A percentile compares a stretch with the other conserved stretches of the same genome.
phyloP scores from a whole-genome alignment of 2,888 invertebrate species.

The Amblyteles armatorius region DNA sequence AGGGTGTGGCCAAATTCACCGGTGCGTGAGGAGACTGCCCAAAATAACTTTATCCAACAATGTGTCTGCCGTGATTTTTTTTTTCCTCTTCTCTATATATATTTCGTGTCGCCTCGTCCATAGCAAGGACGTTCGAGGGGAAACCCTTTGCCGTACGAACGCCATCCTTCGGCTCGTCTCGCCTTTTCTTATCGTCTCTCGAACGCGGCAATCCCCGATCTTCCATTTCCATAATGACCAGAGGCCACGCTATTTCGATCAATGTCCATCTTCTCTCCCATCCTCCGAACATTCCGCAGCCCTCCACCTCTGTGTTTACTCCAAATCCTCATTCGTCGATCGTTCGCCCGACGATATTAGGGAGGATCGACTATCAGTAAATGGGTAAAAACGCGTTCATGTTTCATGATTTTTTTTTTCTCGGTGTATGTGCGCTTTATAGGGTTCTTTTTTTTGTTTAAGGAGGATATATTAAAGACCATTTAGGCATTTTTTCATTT shows the following conservation, averaged over 20 bases:
- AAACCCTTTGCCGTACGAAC: background rate
- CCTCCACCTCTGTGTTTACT: background rate
- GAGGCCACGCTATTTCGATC: slow-evolving; percentile 7
- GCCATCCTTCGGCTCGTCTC: background rate
- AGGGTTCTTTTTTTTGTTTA: too few species aligned
- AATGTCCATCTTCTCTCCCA: background rate
- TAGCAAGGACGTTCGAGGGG: slow-evolving; percentile 14
- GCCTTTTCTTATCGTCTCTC: slow-evolving; percentile 38
- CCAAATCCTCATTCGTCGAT: too few species aligned
- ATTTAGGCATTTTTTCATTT: too few species aligned
- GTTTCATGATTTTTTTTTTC: too few species aligned
- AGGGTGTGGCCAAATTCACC: slow-evolving; percentile 89
- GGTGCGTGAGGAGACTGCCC: slow-evolving; percentile 72
- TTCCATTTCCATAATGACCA: slow-evolving; percentile 59
- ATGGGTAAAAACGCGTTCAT: background rate
- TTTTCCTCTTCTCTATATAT: background rate
- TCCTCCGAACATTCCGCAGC: background rate
- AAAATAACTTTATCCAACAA: slow-evolving; percentile 11
- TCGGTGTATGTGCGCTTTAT: too few species aligned
- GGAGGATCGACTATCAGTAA: too few species aligned
- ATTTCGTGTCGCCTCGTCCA: slow-evolving; percentile 15
- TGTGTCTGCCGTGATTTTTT: slow-evolving; percentile 5
- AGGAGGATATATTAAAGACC: too few species aligned
- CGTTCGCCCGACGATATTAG: too few species aligned
- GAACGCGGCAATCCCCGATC: slow-evolving; percentile 9